Percentiles rank a stretch among this genome's conserved stretches.
Evolutionary conservation across 2,888 invertebrate species (phyloP).

Genomic region (Apeira syringaria): DNA sequence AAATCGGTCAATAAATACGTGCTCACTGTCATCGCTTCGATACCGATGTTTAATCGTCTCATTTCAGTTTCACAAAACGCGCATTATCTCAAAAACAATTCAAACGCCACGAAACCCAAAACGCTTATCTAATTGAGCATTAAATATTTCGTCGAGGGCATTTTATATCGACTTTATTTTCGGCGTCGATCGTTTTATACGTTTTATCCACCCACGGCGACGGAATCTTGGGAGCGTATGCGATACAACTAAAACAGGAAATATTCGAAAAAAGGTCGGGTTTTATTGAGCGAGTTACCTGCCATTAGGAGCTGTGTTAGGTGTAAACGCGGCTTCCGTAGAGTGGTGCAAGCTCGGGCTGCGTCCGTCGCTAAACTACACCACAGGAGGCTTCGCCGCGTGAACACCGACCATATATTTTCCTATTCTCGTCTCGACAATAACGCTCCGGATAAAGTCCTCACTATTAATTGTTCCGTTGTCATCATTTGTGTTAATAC

Average conservation of each 20-base stretch:
- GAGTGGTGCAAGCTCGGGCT: conserved; percentile 45
- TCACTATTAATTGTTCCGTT: conserved; percentile 63
- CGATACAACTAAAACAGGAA: conserved; percentile 77
- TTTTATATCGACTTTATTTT: conserved; percentile 80
- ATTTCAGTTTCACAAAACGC: conserved; percentile 66
- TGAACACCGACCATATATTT: conserved; percentile 72
- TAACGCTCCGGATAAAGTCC: conserved; percentile 66
- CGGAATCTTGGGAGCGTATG: conserved; percentile 69
- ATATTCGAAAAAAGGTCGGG: conserved; percentile 76
- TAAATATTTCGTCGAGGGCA: conserved; percentile 81
- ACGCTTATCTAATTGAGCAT: conserved; percentile 82
- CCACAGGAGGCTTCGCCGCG: conserved; percentile 69
- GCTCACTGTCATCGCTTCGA: conserved; percentile 34
- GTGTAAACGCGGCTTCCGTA: conserved; percentile 81
- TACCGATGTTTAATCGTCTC: conserved; percentile 46
- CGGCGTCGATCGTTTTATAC: conserved; percentile 72
- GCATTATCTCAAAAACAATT: conserved; percentile 73
- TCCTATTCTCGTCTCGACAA: conserved; percentile 75
- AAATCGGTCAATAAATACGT: conserved; percentile 47
- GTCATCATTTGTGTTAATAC: conserved; percentile 82
- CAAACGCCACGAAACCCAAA: conserved; percentile 77
- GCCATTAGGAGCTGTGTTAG: conserved; percentile 78
- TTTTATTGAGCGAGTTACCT: conserved; percentile 81
- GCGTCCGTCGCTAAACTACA: conserved; percentile 62
- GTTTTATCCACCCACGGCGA: conserved; percentile 80